These are phyloP conservation scores for Schrankia costaestrigalis DNA, from an alignment of 2,888 invertebrate genomes.

Conservation along the genomic window DNA sequence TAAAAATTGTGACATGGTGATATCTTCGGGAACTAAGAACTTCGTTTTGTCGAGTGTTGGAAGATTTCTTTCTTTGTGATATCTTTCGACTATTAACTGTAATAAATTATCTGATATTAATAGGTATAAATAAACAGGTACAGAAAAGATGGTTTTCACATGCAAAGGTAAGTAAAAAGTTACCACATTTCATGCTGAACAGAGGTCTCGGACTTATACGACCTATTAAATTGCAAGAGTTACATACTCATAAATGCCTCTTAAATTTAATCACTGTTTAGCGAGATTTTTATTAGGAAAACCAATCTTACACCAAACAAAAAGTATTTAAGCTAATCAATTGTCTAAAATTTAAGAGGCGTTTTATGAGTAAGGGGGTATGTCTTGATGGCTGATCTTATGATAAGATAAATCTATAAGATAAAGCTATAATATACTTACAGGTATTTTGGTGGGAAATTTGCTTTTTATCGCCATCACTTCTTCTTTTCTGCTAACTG, in stretches of 20 bases:
- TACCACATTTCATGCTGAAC: no score
- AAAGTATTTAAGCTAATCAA: no score
- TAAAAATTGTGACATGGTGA: slow-evolving; percentile 93
- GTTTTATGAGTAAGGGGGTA: no score
- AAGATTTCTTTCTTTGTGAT: slow-evolving; percentile 87
- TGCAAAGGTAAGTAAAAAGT: no score
- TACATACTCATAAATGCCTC: neutral
- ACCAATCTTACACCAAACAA: no score
- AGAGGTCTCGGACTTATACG: no score
- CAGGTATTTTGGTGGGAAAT: slow-evolving; percentile 90
- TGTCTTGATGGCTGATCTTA: neutral
- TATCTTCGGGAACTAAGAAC: slow-evolving; percentile 93
- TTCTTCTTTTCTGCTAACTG: slow-evolving; percentile 87
- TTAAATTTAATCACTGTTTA: no score
- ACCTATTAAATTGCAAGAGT: neutral
- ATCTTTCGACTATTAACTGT: slow-evolving; percentile 91
- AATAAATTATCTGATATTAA: slow-evolving; percentile 25
- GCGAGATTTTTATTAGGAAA: no score
- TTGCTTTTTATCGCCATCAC: slow-evolving; percentile 88
- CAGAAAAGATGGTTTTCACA: neutral
- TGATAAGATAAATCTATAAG: neutral
- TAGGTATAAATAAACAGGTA: neutral
- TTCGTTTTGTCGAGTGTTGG: slow-evolving; percentile 91
- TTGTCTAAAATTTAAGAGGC: no score
- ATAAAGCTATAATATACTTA: slow-evolving; percentile 61